Evolutionary conservation across 2,797 vertebrate genomes (phyloP).

Genomic region (Dermochelys coriacea): DNA sequence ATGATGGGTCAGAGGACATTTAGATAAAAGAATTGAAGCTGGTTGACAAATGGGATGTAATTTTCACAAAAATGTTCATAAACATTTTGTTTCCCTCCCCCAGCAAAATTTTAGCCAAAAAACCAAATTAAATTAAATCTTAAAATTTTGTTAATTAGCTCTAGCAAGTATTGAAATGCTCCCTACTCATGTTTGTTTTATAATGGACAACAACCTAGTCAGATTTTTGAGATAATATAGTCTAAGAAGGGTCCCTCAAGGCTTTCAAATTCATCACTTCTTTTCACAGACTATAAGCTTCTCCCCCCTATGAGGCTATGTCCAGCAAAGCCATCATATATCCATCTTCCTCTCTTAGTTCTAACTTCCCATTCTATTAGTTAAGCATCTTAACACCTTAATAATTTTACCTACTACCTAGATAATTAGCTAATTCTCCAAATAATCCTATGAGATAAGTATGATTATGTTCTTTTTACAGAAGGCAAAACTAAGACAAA

Average conservation of each 20-base stretch:
- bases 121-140: neutral
- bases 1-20: neutral
- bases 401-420: neutral
- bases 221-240: constrained; percentile 13
- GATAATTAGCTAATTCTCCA: neutral
- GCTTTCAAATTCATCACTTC: constrained; percentile 19
- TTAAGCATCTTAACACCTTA: neutral
- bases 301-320: neutral
- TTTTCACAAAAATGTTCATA: constrained; percentile 3
- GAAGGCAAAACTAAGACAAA: neutral
- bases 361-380: neutral
- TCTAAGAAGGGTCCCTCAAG: neutral
- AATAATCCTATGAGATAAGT: neutral
- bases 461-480: neutral
- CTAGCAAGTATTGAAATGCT: neutral
- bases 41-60: neutral
- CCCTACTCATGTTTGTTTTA: neutral
- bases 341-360: constrained; percentile 3
- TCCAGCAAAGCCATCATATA: constrained; percentile 27
- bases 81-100: neutral
- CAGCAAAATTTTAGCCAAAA: neutral
- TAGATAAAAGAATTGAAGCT: constrained; percentile 27
- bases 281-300: neutral
- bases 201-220: neutral
- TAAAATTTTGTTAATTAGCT: constrained; percentile 11